These are phyloP conservation scores for Pyrochroa serraticornis DNA, from an alignment of 2,888 invertebrate genomes.

Conservation along the genomic window DNA sequence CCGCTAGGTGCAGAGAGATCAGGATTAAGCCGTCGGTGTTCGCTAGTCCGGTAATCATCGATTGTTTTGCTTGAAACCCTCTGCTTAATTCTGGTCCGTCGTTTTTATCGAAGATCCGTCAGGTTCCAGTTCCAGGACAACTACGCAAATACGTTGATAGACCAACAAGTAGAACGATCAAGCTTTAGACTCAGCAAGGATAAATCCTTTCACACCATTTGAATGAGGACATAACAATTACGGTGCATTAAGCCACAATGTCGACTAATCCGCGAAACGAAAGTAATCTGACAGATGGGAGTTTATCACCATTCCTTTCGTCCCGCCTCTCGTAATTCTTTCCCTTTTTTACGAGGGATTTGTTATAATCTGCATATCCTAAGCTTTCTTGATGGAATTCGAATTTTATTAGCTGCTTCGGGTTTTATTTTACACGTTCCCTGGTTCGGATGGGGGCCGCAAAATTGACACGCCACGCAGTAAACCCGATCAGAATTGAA, in stretches of 20 bases:
- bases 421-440: constrained; percentile 17
- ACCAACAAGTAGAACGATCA: constrained; percentile 18
- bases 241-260: constrained; percentile 31
- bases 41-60: too few relatives aligned
- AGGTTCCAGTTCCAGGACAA: not conserved
- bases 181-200: constrained; percentile 5
- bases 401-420: constrained; percentile 27
- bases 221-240: constrained; percentile 36
- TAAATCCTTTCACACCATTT: constrained; percentile 33
- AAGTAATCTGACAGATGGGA: constrained; percentile 24
- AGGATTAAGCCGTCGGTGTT: too few relatives aligned
- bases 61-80: not conserved
- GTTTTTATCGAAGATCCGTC: not conserved
- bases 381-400: constrained; percentile 28
- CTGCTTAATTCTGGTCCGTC: not conserved
- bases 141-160: too few relatives aligned
- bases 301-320: constrained; percentile 12
- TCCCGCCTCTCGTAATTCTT: constrained; percentile 1
- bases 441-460: too few relatives aligned
- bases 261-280: constrained; percentile 27
- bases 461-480: too few relatives aligned
- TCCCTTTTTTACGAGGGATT: constrained; percentile 5
- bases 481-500: too few relatives aligned
- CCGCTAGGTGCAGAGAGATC: too few relatives aligned
- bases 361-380: constrained; percentile 28